Evolutionary conservation across 2,797 vertebrate genomes (phyloP), one percentile per base, ranked within the genome.

Genomic region (Sebastes hubbsi): DNA sequence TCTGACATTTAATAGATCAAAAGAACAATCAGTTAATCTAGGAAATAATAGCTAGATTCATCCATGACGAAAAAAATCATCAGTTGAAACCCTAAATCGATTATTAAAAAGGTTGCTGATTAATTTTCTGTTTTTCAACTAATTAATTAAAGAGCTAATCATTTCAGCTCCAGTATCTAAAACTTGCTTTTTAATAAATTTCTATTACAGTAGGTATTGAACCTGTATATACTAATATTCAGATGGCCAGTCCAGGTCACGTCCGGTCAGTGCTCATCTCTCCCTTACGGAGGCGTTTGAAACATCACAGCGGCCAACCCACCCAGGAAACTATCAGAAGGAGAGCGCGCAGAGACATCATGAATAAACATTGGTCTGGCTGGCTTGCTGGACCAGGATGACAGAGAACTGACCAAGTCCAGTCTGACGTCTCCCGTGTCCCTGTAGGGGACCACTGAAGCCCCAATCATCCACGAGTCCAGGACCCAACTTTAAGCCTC

Each of bases 311-410:
- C 60, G 14, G 54, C 73, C 59, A 29, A 30, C 8, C 18, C 65
- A 80, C 69, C 52, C 13, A 64, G 60, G 65, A 75, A 63, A 49
- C 32, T 4, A 52, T 73, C 64, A 87, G 62, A 1, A 64, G 18
- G 38, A 73, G 66, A 49, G 52, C 67, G 46, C 14, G 59, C 61
- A 20, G 52, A 5, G 9, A 6, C 27, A 87, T 85, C 27, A 87
- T 85, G 82, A 88, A 87, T 80, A 85, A 86, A 87, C 82, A 88
- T 86, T 38, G 64, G 54, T 36, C 71, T 77, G 78, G 56, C 60
- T 76, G 36, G 36, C 12, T 38, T 77, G 67, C 52, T 81, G 87
- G 70, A 78, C 62, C 49, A 52, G 54, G 78, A 79, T 65, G 58
- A 83, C 75, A 86, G 66, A 65, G 75, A 80, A 62, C 30, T 85